Evolutionary conservation across 2,888 invertebrate species (phyloP).

Genomic region (Nymphalis c-album): DNA sequence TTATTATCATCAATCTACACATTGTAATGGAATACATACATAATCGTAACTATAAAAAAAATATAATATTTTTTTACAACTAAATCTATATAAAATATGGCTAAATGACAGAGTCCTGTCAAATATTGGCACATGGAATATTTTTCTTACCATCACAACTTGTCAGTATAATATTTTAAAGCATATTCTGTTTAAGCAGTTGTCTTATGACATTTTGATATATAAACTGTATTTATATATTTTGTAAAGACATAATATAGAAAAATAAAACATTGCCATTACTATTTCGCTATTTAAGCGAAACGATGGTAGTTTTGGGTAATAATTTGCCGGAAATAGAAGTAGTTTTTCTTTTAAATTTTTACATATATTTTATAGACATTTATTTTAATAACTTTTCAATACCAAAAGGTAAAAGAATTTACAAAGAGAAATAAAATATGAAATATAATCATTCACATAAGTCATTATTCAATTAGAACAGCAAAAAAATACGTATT

Average conservation of each 20-base stretch:
- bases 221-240: constrained; percentile 75
- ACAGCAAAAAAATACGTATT: constrained; percentile 9
- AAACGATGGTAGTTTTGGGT: constrained; percentile 63
- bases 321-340: constrained; percentile 4
- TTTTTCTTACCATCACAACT: constrained; percentile 49
- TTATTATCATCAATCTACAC: constrained; percentile 74
- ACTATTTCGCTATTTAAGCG: constrained; percentile 65
- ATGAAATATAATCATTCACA: too few species aligned
- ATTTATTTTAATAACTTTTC: not conserved
- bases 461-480: too few species aligned
- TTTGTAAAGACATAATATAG: constrained; percentile 62
- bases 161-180: constrained; percentile 28
- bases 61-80: constrained; percentile 63
- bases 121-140: constrained; percentile 76
- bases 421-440: too few species aligned
- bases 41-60: constrained; percentile 60
- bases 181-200: constrained; percentile 42
- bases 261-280: constrained; percentile 51
- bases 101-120: constrained; percentile 64
- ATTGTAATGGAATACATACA: constrained; percentile 72
- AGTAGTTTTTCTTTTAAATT: not conserved
- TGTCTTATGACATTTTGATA: constrained; percentile 73
- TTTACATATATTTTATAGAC: not conserved
- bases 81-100: constrained; percentile 75
- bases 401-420: not conserved